Evolutionary conservation across 2,888 invertebrate species (phyloP), one percentile per base, ranked within the genome.

Genomic region (Heteropelma amictum): DNA sequence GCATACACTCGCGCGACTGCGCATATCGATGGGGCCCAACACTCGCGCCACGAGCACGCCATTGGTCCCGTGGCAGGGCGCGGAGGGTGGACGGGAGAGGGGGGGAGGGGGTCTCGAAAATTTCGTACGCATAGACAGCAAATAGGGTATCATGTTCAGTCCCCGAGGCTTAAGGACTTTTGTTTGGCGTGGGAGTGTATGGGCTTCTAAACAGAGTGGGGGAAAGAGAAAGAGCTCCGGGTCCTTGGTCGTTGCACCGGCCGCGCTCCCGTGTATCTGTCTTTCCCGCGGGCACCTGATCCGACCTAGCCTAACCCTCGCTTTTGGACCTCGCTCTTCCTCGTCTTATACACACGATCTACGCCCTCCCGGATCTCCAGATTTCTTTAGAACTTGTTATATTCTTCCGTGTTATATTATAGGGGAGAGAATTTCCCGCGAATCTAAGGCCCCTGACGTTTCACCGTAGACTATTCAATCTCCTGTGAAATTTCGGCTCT

Each of bases 61-160:
- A 42, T 19, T 42, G 72, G 26, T 28, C 60, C 38, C 26, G 14
- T 26, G 70, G 54, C n/a, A n/a, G n/a, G n/a, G n/a, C n/a, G n/a
- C n/a, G n/a, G n/a, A n/a, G n/a, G n/a, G n/a, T n/a, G n/a, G n/a
- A n/a, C n/a, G n/a, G n/a, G n/a, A n/a, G n/a, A n/a, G n/a, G n/a
- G n/a, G n/a, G n/a, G n/a, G n/a, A n/a, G 69, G 74, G 79, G 82
- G 83, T 85, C 85, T 86, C 85, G 83, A 84, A 88, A 87, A 87
- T 88, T 87, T 86, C 85, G 86, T 87, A 85, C 84, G 84, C 84
- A 82, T 83, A 83, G 83, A 80, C 83, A 81, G 86, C 88, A 88
- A 87, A 88, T 87, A 86, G 88, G 88, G 86, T 88, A 88, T 88
- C 88, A 88, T 88, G 88, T 88, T 88, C 88, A 87, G 86, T 74